These are phyloP conservation scores for Stichodactyla mertensii DNA, from an alignment of 64 coral and sea anemone species.

Conservation along the genomic window DNA sequence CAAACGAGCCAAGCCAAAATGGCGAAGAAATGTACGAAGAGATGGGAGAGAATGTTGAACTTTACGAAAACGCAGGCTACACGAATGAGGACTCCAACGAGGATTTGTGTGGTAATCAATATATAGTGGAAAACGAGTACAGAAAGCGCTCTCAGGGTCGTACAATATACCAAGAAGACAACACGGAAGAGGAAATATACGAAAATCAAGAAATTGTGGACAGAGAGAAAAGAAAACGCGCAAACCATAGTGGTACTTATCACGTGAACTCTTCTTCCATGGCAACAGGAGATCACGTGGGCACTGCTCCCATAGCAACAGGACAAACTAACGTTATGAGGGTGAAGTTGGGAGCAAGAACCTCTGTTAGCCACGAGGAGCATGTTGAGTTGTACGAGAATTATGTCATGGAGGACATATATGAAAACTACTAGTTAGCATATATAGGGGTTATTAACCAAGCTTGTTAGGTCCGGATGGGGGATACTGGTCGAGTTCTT, in stretches of 20 bases:
- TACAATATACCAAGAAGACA: not conserved
- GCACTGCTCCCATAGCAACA: too few species aligned
- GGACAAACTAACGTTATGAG: too few species aligned
- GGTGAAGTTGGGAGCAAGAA: too few species aligned
- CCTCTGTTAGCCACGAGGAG: too few species aligned
- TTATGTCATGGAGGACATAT: not conserved
- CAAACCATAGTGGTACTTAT: not conserved
- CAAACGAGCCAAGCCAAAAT: not conserved
- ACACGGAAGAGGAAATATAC: not conserved
- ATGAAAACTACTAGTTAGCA: not conserved
- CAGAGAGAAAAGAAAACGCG: not conserved
- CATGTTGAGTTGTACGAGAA: not conserved
- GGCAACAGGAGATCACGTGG: too few species aligned
- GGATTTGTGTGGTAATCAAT: not conserved
- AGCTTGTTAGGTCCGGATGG: too few species aligned
- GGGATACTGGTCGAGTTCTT: too few species aligned
- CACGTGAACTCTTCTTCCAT: too few species aligned
- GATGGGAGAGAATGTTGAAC: not conserved
- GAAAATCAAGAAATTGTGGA: constrained; percentile 2
- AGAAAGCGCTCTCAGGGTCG: not conserved
- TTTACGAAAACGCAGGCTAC: not conserved
- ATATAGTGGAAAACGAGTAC: not conserved
- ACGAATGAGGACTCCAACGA: not conserved
- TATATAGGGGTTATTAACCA: too few species aligned
- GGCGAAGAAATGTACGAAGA: not conserved